Percentiles rank a stretch among this genome's conserved stretches.
Conservation (phyloP, 1,140 invertebrate species). For the Lepidurus packardi region DNA sequence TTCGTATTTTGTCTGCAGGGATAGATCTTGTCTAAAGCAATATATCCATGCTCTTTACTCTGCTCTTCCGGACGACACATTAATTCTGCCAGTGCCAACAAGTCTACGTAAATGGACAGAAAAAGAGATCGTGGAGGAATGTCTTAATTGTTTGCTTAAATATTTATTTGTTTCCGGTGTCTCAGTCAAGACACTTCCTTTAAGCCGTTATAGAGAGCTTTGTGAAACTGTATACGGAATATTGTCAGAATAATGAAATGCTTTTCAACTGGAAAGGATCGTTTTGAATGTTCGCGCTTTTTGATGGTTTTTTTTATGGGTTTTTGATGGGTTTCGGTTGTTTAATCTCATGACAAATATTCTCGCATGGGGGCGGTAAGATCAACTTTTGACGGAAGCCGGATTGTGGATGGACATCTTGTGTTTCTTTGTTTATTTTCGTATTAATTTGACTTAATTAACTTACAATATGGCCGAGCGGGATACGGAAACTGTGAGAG, state of each 20-base stretch:
- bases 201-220: neutral
- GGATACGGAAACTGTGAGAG: neutral
- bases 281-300: neutral
- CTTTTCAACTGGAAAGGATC: neutral
- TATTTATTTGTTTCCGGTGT: neutral
- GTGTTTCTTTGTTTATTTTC: constrained; percentile 19
- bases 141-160: neutral
- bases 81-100: neutral
- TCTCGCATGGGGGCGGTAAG: neutral
- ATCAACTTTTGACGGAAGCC: constrained; percentile 9
- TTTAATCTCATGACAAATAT: neutral
- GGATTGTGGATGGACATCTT: neutral
- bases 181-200: neutral
- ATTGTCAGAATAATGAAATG: neutral
- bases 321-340: neutral
- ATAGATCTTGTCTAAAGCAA: neutral
- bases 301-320: too few relatives aligned
- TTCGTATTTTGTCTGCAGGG: neutral
- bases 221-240: neutral
- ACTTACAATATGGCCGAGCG: neutral
- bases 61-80: neutral
- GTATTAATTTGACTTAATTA: neutral
- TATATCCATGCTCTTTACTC: constrained; percentile 14
- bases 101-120: neutral
- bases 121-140: neutral